phyloP scores from a whole-genome alignment of 2,113 vertebrate species.

The Dolichallabes microphthalmus region DNA sequence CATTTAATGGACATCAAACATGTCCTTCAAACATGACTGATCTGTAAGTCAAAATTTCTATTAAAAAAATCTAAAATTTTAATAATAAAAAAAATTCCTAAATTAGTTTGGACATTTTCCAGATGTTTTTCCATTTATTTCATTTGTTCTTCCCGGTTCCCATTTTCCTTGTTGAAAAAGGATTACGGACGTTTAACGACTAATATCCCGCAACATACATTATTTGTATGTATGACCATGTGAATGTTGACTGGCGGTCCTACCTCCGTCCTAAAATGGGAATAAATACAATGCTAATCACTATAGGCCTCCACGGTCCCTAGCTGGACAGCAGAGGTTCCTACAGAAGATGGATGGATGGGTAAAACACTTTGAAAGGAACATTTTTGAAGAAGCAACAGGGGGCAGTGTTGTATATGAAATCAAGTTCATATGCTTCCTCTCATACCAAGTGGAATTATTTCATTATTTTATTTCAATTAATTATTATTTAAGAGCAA shows the following conservation, averaged over 20 bases:
- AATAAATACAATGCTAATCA: no score
- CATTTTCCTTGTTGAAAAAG: background rate
- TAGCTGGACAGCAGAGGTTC: no score
- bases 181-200: background rate
- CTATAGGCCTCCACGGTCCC: no score
- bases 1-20: background rate
- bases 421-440: constrained; percentile 14
- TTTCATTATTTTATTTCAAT: no score
- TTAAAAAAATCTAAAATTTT: background rate
- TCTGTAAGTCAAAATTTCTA: background rate
- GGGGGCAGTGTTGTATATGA: constrained; percentile 69
- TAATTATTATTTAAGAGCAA: constrained; percentile 23
- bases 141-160: background rate
- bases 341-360: no score
- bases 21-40: background rate
- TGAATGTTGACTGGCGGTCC: background rate
- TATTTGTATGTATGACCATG: background rate
- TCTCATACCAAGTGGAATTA: constrained; percentile 13
- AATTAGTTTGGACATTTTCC: background rate
- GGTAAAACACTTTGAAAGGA: background rate
- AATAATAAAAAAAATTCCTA: background rate
- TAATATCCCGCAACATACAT: background rate
- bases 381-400: constrained; percentile 53
- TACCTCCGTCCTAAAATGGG: background rate
- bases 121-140: background rate